Evolutionary conservation across 2,113 vertebrate species (phyloP), one percentile per base, ranked within the genome.

Genomic region (Dissostichus mawsoni): DNA sequence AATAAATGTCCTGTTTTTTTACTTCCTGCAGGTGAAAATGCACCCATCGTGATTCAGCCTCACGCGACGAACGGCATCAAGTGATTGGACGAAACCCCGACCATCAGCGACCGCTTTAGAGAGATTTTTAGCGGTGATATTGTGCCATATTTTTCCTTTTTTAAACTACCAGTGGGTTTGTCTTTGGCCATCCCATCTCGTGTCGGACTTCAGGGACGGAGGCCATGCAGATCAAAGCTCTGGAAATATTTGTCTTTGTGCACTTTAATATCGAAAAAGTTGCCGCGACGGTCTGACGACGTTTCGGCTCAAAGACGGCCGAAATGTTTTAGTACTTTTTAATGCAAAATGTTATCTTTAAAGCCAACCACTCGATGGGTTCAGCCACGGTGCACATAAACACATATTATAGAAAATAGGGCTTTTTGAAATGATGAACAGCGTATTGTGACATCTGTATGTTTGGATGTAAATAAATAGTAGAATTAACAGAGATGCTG

Each of bases 11-110:
- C 7, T 56, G 69, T 61, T 57, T 58, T 17, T 57, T 55, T 29
- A 36, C 76, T 29, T 10, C 4, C 29, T 77, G 47, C 87, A 95
- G 92, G 84, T 76, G 85, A 89, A 16, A 78, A 83, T n/a, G 55
- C 18, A 12, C 79, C 84, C 0, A 88, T 93, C 10, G 86, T 90
- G 67, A 85, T 85, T 51, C 85, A 93, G 78, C 91, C 92, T 66
- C 74, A 78, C 0, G 18, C 73, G 9, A 29, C 82, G 13, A 82
- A 78, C 62, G 70, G 78, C 57, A 44, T 41, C 36, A 41, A 41
- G 36, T 41, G 36, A 41, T 5, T 8, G 36, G 36, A 5, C 8
- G 36, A 5, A 41, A 41, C 36, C 36, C 8, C 36, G 36, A 41
- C 36, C 36, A 41, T 8, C 36, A 41, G 36, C 36, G 36, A 33